These are phyloP conservation scores for Acanthurus lineatus DNA, from an alignment of 2,797 vertebrate species.

Conservation along the genomic window DNA sequence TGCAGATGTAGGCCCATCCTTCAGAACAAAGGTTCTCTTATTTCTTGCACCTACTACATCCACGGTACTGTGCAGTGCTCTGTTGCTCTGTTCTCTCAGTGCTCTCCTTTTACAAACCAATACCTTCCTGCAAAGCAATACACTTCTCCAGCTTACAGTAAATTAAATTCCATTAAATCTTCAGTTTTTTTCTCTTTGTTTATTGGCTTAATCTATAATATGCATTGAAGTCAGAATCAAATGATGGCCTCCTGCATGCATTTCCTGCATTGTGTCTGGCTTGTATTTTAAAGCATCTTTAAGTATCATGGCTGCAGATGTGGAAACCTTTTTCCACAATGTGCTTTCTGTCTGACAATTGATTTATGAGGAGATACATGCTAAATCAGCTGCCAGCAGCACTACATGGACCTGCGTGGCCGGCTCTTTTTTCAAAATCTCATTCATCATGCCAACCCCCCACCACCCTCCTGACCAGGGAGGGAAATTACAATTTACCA, in stretches of 20 bases:
- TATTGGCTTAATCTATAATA: constrained; percentile 12
- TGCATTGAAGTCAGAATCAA: constrained; percentile 2
- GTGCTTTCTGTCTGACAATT: constrained; percentile 33
- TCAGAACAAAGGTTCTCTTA: no score
- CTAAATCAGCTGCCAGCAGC: constrained; percentile 55
- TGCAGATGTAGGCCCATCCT: no score
- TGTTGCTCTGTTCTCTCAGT: no score
- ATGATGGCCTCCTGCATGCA: not conserved
- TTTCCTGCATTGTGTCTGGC: constrained; percentile 15
- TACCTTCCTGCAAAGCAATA: not conserved
- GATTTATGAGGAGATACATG: constrained; percentile 66
- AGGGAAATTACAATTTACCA: constrained; percentile 30
- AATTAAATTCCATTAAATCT: not conserved
- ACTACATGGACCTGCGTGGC: constrained; percentile 24
- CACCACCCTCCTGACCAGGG: constrained; percentile 5
- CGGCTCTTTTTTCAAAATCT: constrained; percentile 46
- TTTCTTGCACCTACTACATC: no score
- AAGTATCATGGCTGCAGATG: not conserved
- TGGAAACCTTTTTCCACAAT: constrained; percentile 14
- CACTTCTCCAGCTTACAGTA: not conserved
- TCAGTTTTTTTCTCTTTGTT: not conserved
- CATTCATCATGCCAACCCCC: constrained; percentile 51
- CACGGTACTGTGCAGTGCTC: no score
- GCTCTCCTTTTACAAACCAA: not conserved
- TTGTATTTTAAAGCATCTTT: constrained; percentile 8